Conservation (phyloP, 2,113 vertebrate species). For the Sialia sialis region DNA sequence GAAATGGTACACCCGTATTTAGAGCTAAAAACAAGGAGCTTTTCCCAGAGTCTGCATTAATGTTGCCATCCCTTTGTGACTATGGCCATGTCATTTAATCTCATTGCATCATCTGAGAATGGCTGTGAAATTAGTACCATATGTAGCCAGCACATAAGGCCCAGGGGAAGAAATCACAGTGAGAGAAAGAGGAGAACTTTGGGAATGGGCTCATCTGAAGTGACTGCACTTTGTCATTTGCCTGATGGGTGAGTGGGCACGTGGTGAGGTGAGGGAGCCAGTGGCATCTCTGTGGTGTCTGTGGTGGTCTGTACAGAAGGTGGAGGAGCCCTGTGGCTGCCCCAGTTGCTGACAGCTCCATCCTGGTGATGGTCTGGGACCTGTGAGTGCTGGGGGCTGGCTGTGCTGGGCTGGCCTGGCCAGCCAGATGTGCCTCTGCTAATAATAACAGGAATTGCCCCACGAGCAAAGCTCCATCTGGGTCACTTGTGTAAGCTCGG, state of each 20-base stretch:
- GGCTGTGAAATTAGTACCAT: constrained; percentile 31
- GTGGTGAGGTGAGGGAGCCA: not conserved
- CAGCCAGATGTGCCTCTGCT: constrained; percentile 44
- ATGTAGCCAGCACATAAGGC: not conserved
- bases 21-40: not conserved
- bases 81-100: constrained; percentile 12
- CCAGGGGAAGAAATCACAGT: not conserved
- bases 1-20: not conserved
- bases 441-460: constrained; percentile 30
- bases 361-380: not conserved
- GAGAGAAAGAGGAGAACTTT: not conserved
- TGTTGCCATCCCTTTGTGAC: not conserved
- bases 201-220: not conserved
- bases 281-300: too few species aligned
- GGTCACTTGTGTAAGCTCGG: not conserved
- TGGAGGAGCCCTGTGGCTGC: fast-evolving
- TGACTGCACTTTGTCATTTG: not conserved
- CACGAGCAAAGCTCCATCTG: not conserved
- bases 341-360: not conserved
- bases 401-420: not conserved
- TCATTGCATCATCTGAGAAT: constrained; percentile 18
- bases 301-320: not conserved
- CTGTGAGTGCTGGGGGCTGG: not conserved
- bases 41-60: not conserved
- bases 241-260: not conserved